Evolutionary conservation across 1,140 invertebrate species (phyloP).

Genomic region (Orchesella cincta): DNA sequence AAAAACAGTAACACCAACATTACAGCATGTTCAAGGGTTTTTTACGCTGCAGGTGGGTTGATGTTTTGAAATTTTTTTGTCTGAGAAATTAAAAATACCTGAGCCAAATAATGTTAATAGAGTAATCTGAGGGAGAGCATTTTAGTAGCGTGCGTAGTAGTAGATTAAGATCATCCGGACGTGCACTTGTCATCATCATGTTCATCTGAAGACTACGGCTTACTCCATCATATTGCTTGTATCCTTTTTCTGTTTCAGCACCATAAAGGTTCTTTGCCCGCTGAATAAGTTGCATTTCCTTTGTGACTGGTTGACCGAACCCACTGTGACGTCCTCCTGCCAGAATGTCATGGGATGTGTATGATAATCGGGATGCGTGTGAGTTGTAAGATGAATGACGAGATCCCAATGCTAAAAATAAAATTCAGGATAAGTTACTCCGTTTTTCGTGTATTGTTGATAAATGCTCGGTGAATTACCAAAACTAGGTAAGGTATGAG

Average conservation of each 20-base stretch:
- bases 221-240: slow-evolving; percentile 7
- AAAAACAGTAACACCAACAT: too few species aligned
- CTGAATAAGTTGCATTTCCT: slow-evolving; percentile 76
- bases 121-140: slow-evolving; percentile 18
- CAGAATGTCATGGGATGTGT: slow-evolving; percentile 84
- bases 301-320: slow-evolving; percentile 65
- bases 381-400: slow-evolving; percentile 92
- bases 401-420: slow-evolving; percentile 57
- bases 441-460: neutral
- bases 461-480: neutral
- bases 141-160: slow-evolving; percentile 16
- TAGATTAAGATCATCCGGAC: slow-evolving; percentile 15
- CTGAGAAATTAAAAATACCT: slow-evolving; percentile 1
- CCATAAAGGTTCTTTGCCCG: slow-evolving; percentile 10
- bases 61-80: neutral
- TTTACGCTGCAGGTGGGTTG: neutral
- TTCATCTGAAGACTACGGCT: neutral
- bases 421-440: neutral
- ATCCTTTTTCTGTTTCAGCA: neutral
- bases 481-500: slow-evolving; percentile 6
- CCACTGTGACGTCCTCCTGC: slow-evolving; percentile 63
- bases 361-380: slow-evolving; percentile 85
- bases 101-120: slow-evolving; percentile 2
- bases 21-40: too few species aligned
- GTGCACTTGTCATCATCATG: neutral